Evolutionary conservation across 2,888 invertebrate genomes (phyloP), one percentile per base, ranked within the genome.

Genomic region (Trachelus iudaicus): DNA sequence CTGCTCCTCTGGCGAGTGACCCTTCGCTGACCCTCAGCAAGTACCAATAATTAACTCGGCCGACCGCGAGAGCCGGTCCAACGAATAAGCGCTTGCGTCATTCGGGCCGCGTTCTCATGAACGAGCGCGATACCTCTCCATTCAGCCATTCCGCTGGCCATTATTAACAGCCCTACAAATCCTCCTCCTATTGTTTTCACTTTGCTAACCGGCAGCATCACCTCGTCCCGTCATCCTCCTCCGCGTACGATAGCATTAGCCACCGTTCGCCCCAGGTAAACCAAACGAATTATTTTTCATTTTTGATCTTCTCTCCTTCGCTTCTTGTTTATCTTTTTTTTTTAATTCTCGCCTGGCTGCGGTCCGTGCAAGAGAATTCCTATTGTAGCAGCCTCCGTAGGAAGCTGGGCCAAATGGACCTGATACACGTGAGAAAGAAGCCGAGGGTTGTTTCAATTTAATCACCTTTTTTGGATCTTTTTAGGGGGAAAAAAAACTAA

Each of bases 11-110:
- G 77, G 83, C 56, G 23, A 56, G 79, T 87, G 90, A 90, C 89
- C 90, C 87, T 79, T 75, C 80, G 81, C 85, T 90, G 90, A 90
- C 90, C 89, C 88, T 85, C 83, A 82, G 86, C 88, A 89, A 90
- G 89, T 90, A 89, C 89, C 87, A 89, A 90, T 88, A 90, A 90
- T 90, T 89, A 89, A 89, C 89, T 87, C 85, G 81, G 83, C 85
- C 75, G 35, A 34, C 35, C 34, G 74, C 34, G 31, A 30, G 74
- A 34, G 33, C 74, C 34, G 35, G 73, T 33, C 31, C 74, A 34
- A 35, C 34, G 37, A 35, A 74, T 35, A 34, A 30, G 74, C 69
- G 79, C 80, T 86, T 84, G 81, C 81, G 85, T 83, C 82, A 83
- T 83, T 33, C 82, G 77, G 78, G 73, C 82, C 83, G 81, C 81